phyloP scores from a whole-genome alignment of 2,888 invertebrate genomes.

The Diarsia rubi region DNA sequence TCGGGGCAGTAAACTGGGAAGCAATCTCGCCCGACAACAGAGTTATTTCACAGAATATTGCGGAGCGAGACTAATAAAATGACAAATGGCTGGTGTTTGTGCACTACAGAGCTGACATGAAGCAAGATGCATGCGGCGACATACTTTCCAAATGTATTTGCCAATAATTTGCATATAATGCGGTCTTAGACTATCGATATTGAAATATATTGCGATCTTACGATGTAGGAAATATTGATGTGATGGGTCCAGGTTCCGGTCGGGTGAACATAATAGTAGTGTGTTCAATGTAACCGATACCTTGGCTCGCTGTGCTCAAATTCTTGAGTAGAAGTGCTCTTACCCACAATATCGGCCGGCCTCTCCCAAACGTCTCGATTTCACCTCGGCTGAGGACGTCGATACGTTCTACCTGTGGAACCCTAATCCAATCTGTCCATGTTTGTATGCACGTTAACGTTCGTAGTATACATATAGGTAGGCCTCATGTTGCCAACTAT shows the following conservation, averaged over 20 bases:
- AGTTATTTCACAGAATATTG: conserved; percentile 88
- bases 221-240: conserved; percentile 20
- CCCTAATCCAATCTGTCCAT: conserved; percentile 68
- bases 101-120: conserved; percentile 71
- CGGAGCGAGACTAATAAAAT: conserved; percentile 88
- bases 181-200: conserved; percentile 31
- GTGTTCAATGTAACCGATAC: conserved; percentile 59
- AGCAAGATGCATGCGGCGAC: conserved; percentile 68
- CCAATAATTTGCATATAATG: conserved; percentile 56
- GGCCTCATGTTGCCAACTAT: conserved; percentile 28
- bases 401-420: conserved; percentile 71
- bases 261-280: conserved; percentile 26
- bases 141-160: conserved; percentile 57
- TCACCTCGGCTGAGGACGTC: conserved; percentile 61
- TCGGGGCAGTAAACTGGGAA: conserved; percentile 86
- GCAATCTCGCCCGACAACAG: conserved; percentile 85
- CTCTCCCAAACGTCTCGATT: conserved; percentile 70
- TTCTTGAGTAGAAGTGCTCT: conserved; percentile 73
- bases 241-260: conserved; percentile 27
- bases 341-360: conserved; percentile 68
- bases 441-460: conserved; percentile 41
- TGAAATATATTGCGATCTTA: conserved; percentile 34
- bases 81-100: conserved; percentile 86
- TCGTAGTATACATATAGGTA: conserved; percentile 20
- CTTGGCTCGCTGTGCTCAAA: conserved; percentile 65